Percentiles rank a stretch among this genome's conserved stretches.
phyloP scores from a whole-genome alignment of 2,113 vertebrate species.

The Aramus guarauna region DNA sequence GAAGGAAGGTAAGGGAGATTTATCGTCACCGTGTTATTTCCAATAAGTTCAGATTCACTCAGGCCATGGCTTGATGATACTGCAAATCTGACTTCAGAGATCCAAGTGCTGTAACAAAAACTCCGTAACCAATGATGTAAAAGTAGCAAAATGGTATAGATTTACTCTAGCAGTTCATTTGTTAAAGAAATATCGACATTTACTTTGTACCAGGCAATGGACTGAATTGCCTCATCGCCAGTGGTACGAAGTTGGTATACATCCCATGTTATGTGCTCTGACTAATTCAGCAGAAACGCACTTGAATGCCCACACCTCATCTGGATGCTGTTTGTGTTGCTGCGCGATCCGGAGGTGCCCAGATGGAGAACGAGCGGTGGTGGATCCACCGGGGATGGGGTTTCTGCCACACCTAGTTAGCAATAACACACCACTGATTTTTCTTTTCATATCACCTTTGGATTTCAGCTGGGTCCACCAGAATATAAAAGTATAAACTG shows the following conservation, averaged over 20 bases:
- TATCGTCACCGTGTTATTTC: background rate
- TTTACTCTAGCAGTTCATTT: background rate
- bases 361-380: background rate
- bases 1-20: background rate
- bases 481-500: background rate
- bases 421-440: background rate
- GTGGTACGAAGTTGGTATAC: background rate
- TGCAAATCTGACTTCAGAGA: background rate
- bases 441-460: background rate
- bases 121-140: background rate
- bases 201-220: background rate
- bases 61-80: background rate
- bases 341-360: background rate
- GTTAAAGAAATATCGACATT: background rate
- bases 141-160: background rate
- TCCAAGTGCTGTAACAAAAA: background rate
- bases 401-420: background rate
- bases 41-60: background rate
- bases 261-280: background rate
- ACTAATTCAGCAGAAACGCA: conserved; percentile 34
- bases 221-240: background rate
- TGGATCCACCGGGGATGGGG: background rate
- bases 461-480: background rate
- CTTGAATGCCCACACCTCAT: background rate
- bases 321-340: background rate